Base-by-base conservation (phyloP, 1,140 invertebrate species). In the Leptonema lineaticorne region DNA sequence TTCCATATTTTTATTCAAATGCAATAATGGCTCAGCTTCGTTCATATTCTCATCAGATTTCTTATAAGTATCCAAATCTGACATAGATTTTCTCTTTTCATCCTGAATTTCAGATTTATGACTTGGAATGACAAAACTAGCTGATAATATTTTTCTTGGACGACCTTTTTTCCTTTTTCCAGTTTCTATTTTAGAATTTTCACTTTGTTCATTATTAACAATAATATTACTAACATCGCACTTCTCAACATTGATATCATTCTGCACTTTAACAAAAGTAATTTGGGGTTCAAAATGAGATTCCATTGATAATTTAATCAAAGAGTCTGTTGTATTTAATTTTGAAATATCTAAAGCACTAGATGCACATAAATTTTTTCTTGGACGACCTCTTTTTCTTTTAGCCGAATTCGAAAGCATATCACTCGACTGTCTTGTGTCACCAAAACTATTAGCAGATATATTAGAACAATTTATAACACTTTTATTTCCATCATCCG, bases 21-120 rank as follows among this genome's bases (percentile, higher is more conserved):
- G 80, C 75, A 80, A 81, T 26, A 79, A 78, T 78, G 80, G 79
- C 27, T 79, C 81, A 78, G 79, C 81, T 1, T 58, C 56, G 14
- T 58, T 58, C 27, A 73, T 81, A 80, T 76, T 80, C 78, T 75
- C 75, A 77, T 20, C 79, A 70, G 26, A 78, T 75, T 73, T 75
- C 75, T 58, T 58, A 22, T 14, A 3, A n/a, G n/a, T n/a, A 22
- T 50, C 45, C 24, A 75, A 77, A 27, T 81, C 78, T 14, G 69
- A 71, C 76, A 62, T 73, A 77, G 9, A 75, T 74, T 24, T 75
- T 74, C 14, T 78, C 76, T 57, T 78, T 76, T 16, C 75, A 74
- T 63, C 76, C 75, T 41, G 11, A 9, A 22, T 72, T 75, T 14
- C 71, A 70, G 66, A 64, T 24, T 16, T 24, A 16, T 5, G 65